Base-by-base conservation (phyloP, 1,140 invertebrate genomes). In the Caenorhabditis brenneri region DNA sequence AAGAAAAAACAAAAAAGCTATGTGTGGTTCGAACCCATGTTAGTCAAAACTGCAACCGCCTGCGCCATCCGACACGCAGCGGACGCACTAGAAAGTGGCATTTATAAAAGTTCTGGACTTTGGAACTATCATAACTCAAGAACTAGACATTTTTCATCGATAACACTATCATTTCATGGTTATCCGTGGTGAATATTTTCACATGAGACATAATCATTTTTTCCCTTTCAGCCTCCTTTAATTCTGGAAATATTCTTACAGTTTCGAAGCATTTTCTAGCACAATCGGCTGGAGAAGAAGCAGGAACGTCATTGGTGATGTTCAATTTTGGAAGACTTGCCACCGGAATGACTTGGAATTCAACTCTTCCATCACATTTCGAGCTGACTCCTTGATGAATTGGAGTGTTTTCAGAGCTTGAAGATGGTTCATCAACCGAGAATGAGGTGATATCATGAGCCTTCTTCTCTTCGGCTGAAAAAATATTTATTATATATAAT, bases 251-350 rank as follows among this genome's bases (percentile, higher is more conserved):
- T 24, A 7, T 46, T 16, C 51, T 84, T 79, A 90, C 87, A 53
- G 55, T 85, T 58, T 90, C 90, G 27, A 89, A 87, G 80, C 89
- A 90, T 85, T 90, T 90, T 39, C 86, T 81, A 3, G 89, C 89
- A 83, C 89, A 90, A 87, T 90, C 90, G 39, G 89, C 89, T 31
- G 89, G 87, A 10, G 88, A 85, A 19, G 84, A 86, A 7, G 89
- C 90, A 3, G 90, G 88, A 22, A 90, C 90, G 80, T 90, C 89
- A 82, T 90, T 91, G 31, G 89, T 90, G 27, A 90, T 84, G 83
- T 90, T 89, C n/a, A 90, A 79, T 65, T 82, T 69, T 10, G 88
- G 89, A 5, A 91, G 81, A 29, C 60, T 83, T n/a, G 81, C 82
- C 15, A 91, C 90, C n/a, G 89, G 87, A 22, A 85, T 80, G 22